phyloP scores from a whole-genome alignment of 2,113 vertebrate species.

The Panurus biarmicus region DNA sequence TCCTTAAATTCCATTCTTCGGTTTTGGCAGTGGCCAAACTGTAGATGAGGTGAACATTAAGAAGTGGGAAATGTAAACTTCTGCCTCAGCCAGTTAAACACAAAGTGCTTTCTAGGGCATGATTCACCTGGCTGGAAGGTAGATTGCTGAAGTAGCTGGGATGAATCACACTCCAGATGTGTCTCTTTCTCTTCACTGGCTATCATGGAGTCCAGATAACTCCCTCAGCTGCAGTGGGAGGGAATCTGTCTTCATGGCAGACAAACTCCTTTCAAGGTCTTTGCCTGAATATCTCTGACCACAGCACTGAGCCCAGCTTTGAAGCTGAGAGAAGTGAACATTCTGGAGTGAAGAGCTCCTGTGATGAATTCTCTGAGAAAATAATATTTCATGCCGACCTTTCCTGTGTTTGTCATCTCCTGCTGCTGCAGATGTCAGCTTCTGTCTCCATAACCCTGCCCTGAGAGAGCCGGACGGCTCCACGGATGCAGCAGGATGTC shows the following conservation, averaged over 20 bases:
- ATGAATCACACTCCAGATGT: conserved; percentile 45
- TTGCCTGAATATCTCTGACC: neutral
- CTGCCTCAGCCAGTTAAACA: neutral
- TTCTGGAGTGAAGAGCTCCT: neutral
- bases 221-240: neutral
- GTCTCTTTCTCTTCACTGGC: neutral
- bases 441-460: neutral
- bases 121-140: conserved; percentile 31
- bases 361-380: neutral
- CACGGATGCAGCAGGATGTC: neutral
- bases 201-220: neutral
- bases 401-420: neutral
- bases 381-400: neutral
- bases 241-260: neutral
- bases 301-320: neutral
- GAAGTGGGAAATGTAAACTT: neutral
- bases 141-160: neutral
- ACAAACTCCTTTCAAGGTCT: neutral
- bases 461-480: neutral
- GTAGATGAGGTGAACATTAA: neutral
- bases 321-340: neutral
- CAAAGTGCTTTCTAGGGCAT: neutral
- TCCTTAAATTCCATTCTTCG: neutral
- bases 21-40: neutral
- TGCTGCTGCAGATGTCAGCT: conserved; percentile 24